These are phyloP conservation scores for Ditylenchus dipsaci DNA, from an alignment of 1,140 invertebrate species.

Conservation along the genomic window DNA sequence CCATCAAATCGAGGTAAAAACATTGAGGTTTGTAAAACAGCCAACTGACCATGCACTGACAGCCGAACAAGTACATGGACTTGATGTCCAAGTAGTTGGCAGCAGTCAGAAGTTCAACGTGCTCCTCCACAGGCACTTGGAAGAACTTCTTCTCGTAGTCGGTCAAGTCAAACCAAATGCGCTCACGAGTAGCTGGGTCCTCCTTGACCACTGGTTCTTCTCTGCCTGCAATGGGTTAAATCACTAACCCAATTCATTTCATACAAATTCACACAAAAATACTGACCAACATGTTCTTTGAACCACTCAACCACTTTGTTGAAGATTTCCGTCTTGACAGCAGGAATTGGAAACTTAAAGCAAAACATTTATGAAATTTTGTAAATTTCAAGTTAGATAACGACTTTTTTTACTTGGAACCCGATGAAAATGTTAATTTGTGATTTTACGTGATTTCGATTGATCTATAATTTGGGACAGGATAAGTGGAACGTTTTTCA, in stretches of 20 bases:
- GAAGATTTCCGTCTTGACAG: not conserved
- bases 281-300: not conserved
- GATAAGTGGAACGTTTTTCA: too few relatives aligned
- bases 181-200: slow-evolving; percentile 28
- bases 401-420: too few relatives aligned
- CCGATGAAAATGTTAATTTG: too few relatives aligned
- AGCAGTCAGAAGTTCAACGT: not conserved
- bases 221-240: slow-evolving; percentile 9
- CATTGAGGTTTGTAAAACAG: too few relatives aligned
- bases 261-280: too few relatives aligned
- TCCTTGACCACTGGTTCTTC: slow-evolving; percentile 21
- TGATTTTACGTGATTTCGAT: too few relatives aligned
- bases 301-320: not conserved
- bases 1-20: too few relatives aligned
- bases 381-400: too few relatives aligned
- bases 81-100: slow-evolving; percentile 23
- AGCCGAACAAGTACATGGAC: slow-evolving; percentile 35
- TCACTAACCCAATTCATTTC: not conserved
- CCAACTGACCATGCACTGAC: slow-evolving; percentile 20
- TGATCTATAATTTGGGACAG: too few relatives aligned
- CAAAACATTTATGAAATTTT: not conserved
- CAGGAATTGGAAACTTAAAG: not conserved
- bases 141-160: slow-evolving; percentile 38
- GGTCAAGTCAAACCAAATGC: slow-evolving; percentile 32
- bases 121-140: slow-evolving; percentile 29